Evolutionary conservation across 2,113 vertebrate genomes (phyloP).

Genomic region (Chitala chitala): DNA sequence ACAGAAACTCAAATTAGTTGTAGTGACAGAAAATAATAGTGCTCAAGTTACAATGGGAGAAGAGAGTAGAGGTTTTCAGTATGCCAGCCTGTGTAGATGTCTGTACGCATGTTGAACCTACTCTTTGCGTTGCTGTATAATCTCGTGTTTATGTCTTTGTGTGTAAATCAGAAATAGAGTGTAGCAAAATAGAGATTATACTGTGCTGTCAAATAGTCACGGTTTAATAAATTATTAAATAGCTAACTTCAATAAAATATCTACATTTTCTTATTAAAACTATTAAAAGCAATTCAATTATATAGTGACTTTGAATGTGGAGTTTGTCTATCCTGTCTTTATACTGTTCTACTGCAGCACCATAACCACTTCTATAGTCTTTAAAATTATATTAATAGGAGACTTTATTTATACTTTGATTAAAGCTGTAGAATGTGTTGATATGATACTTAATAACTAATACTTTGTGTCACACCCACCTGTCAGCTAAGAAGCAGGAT

Average conservation of each 20-base stretch:
- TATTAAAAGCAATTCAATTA: too few relatives aligned
- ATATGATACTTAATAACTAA: background rate
- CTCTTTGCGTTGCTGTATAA: conserved; percentile 6
- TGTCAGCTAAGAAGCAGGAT: conserved; percentile 80
- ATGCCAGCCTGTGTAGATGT: background rate
- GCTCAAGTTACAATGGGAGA: background rate
- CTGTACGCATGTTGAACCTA: background rate
- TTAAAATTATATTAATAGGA: background rate
- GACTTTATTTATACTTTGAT: background rate
- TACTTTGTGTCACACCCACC: background rate
- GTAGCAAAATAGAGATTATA: background rate
- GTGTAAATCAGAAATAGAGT: background rate
- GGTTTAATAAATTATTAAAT: too few relatives aligned
- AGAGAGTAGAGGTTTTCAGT: conserved; percentile 5
- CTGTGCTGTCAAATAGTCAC: background rate
- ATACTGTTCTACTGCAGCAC: background rate
- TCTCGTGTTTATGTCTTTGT: background rate
- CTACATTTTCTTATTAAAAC: too few relatives aligned
- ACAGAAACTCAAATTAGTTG: background rate
- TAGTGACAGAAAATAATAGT: background rate
- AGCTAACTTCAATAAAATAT: too few relatives aligned
- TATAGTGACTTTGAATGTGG: too few relatives aligned
- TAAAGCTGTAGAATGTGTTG: background rate
- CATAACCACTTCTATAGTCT: background rate
- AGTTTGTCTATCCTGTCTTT: background rate